These are phyloP conservation scores for Ganaspis sp. DNA, from an alignment of 1,140 invertebrate genomes.

Conservation along the genomic window DNA sequence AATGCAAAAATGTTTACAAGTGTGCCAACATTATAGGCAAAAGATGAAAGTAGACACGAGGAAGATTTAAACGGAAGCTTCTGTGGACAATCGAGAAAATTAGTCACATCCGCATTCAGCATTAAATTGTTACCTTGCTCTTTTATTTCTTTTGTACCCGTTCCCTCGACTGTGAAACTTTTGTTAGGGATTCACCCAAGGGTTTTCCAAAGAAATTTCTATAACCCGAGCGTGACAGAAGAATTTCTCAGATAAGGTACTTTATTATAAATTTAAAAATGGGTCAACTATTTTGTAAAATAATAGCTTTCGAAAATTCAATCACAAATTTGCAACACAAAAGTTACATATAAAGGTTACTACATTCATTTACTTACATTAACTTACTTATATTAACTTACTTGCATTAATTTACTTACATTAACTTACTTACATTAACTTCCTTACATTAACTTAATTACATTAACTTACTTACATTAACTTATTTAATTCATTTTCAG, in stretches of 20 bases:
- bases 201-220: conserved; percentile 62
- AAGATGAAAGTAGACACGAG: conserved; percentile 39
- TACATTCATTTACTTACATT: too few relatives aligned
- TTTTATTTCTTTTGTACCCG: conserved; percentile 64
- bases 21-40: not conserved
- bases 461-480: too few relatives aligned
- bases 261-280: not conserved
- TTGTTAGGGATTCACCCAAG: conserved; percentile 64
- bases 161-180: conserved; percentile 71
- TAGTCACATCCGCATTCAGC: conserved; percentile 70
- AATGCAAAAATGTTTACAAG: too few relatives aligned
- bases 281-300: not conserved
- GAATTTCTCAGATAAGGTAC: not conserved
- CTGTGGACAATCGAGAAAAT: conserved; percentile 71
- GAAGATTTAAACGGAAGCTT: conserved; percentile 65
- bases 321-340: too few relatives aligned
- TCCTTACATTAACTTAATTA: too few relatives aligned
- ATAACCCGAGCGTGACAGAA: conserved; percentile 33
- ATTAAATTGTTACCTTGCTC: conserved; percentile 64
- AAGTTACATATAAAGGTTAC: too few relatives aligned
- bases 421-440: too few relatives aligned
- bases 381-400: too few relatives aligned
- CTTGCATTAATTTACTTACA: too few relatives aligned
- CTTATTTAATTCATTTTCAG: too few relatives aligned
- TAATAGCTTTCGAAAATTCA: too few relatives aligned